Base-by-base conservation (phyloP, 2,797 vertebrate species). In the Spatula clypeata region DNA sequence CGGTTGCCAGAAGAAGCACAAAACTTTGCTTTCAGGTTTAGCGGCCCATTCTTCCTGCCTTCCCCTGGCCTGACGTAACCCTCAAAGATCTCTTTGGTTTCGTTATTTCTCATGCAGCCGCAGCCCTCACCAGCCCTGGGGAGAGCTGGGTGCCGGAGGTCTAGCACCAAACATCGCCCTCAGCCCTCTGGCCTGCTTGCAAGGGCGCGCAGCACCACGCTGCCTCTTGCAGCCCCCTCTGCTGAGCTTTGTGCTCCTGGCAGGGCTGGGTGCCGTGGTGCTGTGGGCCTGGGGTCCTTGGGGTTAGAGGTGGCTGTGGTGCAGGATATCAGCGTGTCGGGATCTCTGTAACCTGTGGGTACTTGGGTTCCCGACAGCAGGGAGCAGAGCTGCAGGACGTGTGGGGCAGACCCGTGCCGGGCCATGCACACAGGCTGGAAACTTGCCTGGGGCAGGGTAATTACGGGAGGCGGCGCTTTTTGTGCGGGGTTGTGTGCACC, bases 381-480 rank as follows among this genome's bases (percentile, higher is more conserved):
- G 86, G 67, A 86, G 29, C 87, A 54, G 79, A 80, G 79, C 95
- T 79, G 71, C 74, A 65, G 34, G 53, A 14, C 29, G 32, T 0
- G 1, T 49, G 34, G 40, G 38, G 42, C 60, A 69, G 92, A 42
- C 49, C 9, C 85, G 27, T 79, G 89, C 74, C 53, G 53, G 88
- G 70, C 92, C 38, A 18, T 66, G 73, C 80, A 65, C 62, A 42
- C 42, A 74, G 9, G 20, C 79, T 91, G 95, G 90, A 81, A 92
- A 69, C 82, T 88, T 93, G 82, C 82, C 90, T 77, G 61, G 81
- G 91, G 91, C 75, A 57, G 58, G 62, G 80, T 94, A 77, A 83
- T 90, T 79, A 51, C 1, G 49, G 70, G 60, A 94, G 73, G 83
- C 6, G 1, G 62, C 2, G 4, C 74, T 86, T 89, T 70, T 75